These are phyloP conservation scores for Bombyx mandarina DNA, from an alignment of 1,140 invertebrate genomes.

Conservation along the genomic window DNA sequence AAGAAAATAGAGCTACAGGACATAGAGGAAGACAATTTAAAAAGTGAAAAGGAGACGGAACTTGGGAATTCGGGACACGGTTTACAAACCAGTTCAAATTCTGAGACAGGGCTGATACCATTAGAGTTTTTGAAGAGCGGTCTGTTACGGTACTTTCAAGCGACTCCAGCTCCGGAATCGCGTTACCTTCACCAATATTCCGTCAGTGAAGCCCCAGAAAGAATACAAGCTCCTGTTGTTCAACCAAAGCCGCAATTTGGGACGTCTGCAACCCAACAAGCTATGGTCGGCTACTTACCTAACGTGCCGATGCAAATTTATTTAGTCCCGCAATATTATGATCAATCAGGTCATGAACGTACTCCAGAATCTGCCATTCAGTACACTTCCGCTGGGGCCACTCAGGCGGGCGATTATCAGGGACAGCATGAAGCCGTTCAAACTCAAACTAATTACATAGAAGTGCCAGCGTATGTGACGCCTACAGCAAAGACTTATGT, in stretches of 20 bases:
- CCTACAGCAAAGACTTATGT: constrained; percentile 40
- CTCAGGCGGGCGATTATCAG: constrained; percentile 10
- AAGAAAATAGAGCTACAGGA: constrained; percentile 68
- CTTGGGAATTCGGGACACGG: constrained; percentile 15
- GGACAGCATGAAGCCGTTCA: constrained; percentile 22
- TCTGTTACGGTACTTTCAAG: constrained; percentile 40
- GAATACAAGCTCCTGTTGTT: constrained; percentile 8
- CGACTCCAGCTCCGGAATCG: constrained; percentile 30
- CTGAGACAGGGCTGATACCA: constrained; percentile 17
- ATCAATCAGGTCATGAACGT: constrained; percentile 23
- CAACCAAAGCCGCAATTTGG: constrained; percentile 35
- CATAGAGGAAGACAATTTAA: constrained; percentile 67
- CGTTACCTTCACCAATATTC: constrained; percentile 54
- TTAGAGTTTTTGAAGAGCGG: constrained; percentile 47
- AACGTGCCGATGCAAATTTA: constrained; percentile 63
- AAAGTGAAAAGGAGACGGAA: constrained; percentile 53
- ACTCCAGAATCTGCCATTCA: constrained; percentile 21
- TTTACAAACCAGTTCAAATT: constrained; percentile 17
- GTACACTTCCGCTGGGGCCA: constrained; percentile 15
- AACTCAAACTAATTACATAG: constrained; percentile 38
- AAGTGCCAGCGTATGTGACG: constrained; percentile 37
- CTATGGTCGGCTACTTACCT: constrained; percentile 49
- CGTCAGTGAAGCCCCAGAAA: constrained; percentile 51
- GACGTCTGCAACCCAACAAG: constrained; percentile 28
- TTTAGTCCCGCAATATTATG: constrained; percentile 57